Percentiles rank a stretch among this genome's conserved stretches.
These are phyloP conservation scores for Panulirus ornatus DNA, from an alignment of 1,140 invertebrate genomes.

Conservation along the genomic window DNA sequence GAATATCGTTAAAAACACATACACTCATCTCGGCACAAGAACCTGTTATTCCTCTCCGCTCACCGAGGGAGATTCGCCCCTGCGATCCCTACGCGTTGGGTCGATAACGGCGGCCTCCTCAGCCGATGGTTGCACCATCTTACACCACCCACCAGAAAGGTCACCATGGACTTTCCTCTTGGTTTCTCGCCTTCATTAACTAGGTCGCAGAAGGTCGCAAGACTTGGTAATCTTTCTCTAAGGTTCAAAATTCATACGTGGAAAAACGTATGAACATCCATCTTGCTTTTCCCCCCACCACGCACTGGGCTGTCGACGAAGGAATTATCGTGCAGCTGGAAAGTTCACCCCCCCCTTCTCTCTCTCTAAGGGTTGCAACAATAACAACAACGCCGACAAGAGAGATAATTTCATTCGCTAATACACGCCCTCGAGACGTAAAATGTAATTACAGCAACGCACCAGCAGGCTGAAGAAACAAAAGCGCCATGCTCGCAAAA, in stretches of 20 bases:
- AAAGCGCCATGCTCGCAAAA: neutral
- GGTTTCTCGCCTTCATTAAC: constrained; percentile 4
- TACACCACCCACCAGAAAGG: neutral
- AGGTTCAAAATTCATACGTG: too few species aligned
- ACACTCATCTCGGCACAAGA: neutral
- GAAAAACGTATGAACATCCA: too few species aligned
- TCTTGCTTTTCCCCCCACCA: too few species aligned
- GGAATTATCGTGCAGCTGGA: constrained; percentile 32
- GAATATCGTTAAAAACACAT: constrained; percentile 59
- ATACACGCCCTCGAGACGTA: neutral
- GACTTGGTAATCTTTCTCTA: neutral
- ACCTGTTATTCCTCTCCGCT: neutral
- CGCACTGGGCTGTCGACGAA: neutral
- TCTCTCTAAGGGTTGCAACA: constrained; percentile 20
- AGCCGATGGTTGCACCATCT: neutral
- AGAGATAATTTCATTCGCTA: constrained; percentile 11
- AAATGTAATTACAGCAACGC: constrained; percentile 26
- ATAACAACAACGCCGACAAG: neutral
- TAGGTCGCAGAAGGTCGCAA: constrained; percentile 16
- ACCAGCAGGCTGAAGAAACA: constrained; percentile 6
- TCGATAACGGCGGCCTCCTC: neutral
- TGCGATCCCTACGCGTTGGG: neutral
- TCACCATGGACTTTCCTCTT: constrained; percentile 25
- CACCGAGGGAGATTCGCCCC: neutral
- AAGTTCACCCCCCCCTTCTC: neutral